These are phyloP conservation scores for Amphiprion percula DNA, from an alignment of 2,113 vertebrate species.

Conservation along the genomic window DNA sequence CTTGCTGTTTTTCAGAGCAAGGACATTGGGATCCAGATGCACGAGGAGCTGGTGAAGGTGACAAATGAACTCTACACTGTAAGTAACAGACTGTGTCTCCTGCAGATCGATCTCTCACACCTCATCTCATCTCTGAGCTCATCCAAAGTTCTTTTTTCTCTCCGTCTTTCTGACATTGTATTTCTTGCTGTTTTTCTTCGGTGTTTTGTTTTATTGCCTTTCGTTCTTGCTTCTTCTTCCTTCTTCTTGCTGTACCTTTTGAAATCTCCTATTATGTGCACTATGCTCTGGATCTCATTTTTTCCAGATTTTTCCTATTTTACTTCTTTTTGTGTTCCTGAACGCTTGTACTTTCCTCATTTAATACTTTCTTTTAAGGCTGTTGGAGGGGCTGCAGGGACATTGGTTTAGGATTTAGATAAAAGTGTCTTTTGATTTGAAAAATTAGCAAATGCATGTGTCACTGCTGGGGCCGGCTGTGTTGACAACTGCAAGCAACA, in stretches of 20 bases:
- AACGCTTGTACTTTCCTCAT: background rate
- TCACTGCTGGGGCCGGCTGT: background rate
- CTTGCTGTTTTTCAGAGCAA: slow-evolving; percentile 90
- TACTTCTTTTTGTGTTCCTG: background rate
- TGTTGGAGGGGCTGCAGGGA: too few species aligned
- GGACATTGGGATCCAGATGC: slow-evolving; percentile 99
- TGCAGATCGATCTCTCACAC: slow-evolving; percentile 47
- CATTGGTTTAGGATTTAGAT: background rate
- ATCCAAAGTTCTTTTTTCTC: slow-evolving; percentile 12
- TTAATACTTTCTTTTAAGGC: background rate
- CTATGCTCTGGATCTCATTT: background rate
- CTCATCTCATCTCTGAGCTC: slow-evolving; percentile 39
- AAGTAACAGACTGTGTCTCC: slow-evolving; percentile 76
- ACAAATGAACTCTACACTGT: slow-evolving; percentile 99
- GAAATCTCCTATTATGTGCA: background rate
- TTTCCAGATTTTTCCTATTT: background rate
- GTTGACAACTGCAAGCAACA: background rate
- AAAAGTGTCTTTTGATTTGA: background rate
- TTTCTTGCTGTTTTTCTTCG: background rate
- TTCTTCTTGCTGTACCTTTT: background rate
- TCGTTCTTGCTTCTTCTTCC: background rate
- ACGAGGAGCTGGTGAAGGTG: slow-evolving; percentile 97
- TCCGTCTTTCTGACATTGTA: slow-evolving; percentile 2
- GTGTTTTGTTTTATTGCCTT: background rate
- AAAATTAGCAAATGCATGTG: background rate